Conservation (phyloP, 2,888 invertebrate species). For the Latrodectus elegans region DNA sequence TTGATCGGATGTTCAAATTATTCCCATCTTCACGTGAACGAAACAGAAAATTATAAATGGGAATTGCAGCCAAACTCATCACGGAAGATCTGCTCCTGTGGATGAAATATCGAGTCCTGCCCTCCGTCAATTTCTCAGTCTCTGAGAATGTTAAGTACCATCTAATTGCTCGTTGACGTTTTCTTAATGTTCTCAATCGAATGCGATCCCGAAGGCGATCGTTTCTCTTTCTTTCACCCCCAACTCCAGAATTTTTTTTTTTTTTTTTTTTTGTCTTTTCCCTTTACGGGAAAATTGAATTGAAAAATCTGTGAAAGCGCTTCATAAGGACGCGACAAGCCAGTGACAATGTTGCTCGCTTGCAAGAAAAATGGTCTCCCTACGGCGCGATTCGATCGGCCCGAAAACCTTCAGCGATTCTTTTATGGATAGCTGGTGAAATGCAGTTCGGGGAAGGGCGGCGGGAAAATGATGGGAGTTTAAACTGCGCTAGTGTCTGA, state of each 20-base stretch:
- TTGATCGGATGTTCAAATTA: too few species aligned
- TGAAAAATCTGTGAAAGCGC: constrained; percentile 62
- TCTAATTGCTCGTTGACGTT: constrained; percentile 62
- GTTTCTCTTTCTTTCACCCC: constrained; percentile 39
- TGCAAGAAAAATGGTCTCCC: constrained; percentile 66
- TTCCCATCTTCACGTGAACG: too few species aligned
- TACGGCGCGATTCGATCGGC: constrained; percentile 54
- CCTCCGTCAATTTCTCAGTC: constrained; percentile 21
- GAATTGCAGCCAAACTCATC: too few species aligned
- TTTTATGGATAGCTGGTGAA: constrained; percentile 48
- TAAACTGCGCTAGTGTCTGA: constrained; percentile 69
- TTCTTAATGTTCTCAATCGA: constrained; percentile 59
- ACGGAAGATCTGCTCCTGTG: neutral
- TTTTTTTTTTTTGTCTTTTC: neutral
- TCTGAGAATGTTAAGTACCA: constrained; percentile 57
- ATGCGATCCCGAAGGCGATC: constrained; percentile 40
- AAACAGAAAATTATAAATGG: too few species aligned
- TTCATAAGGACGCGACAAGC: constrained; percentile 64
- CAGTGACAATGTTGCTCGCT: constrained; percentile 65
- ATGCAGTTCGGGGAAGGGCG: constrained; percentile 18
- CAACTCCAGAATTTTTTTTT: neutral
- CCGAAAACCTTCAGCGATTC: constrained; percentile 64
- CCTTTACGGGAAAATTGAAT: constrained; percentile 58
- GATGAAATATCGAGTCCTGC: constrained; percentile 53
- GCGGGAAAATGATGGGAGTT: constrained; percentile 68